Base-by-base conservation (phyloP, 2,113 vertebrate genomes). In the Podarcis cretensis region DNA sequence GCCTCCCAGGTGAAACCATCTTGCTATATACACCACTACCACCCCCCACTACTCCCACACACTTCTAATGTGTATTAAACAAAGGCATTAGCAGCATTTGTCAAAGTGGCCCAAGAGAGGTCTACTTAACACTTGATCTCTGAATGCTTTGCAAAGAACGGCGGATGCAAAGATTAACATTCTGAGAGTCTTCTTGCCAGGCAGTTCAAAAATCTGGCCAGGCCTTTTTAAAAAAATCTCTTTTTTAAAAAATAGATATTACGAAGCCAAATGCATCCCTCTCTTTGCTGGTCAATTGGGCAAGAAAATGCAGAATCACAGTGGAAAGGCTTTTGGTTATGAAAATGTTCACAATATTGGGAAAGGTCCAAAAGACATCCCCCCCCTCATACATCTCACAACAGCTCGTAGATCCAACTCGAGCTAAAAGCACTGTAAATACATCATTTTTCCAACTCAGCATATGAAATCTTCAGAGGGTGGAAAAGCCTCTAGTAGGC, bases 381-480 rank as follows among this genome's bases (percentile, higher is more conserved):
- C 48, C 48, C 40, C 48, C 96, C 96, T 96, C 96, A 96, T 95
- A 96, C 94, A 92, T 94, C 91, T 90, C 35, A 59, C 91, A 94
- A 93, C 66, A 93, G 92, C 87, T 94, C 93, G 80, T 93, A 81
- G 94, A 94, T 95, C 93, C 57, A 85, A 94, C 94, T 87, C 89
- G 94, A 94, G 92, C 92, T 97, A 97, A 97, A 97, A 97, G 96
- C 96, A 88, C 96, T 92, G 30, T 96, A 97, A 97, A 96, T 97
- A 95, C 95, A 35, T 54, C 83, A 73, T 89, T 89, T 90, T 87
- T 48, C 40, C 85, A 91, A 89, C 94, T 88, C 89, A 83, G 87
- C 82, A 84, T 78, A 88, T 88, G 66, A 92, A 94, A 94, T 59
- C 65, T 74, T 85, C 87, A 75, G 81, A 95, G 83, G 91, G 93